Evolutionary conservation across 2,888 invertebrate genomes (phyloP), one percentile per base, ranked within the genome.

Genomic region (Caenorhabditis sinica): DNA sequence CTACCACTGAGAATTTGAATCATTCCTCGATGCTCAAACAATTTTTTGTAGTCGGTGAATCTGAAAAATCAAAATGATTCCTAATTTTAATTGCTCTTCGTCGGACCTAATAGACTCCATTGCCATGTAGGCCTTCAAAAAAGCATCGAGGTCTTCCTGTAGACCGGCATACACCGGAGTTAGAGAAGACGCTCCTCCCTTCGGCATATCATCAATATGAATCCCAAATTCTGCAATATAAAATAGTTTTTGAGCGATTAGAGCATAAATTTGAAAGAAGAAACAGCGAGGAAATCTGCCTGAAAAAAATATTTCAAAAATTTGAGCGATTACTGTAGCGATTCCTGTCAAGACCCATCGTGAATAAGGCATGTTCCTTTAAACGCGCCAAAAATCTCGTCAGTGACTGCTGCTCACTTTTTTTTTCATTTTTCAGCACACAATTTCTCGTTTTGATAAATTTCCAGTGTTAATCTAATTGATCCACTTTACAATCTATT

Each of bases 141-240:
- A 79, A 0, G 23, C 8, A 25, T 79, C 61, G 3, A 83, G 69
- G 69, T 83, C 83, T 25, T 83, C 73, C 15, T 51, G 73, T 20
- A 83, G 51, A 28, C 83, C 83, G 8, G 83, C 83, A 23, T 68
- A 56, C 17, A 83, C 83, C 11, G 83, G 83, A 0, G 69, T 61
- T 11, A 83, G 43, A 4, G 73, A 73, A 0, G 77, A 83, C 4
- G 73, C 77, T 6, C 83, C 83, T 28, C 83, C 83, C 49, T 83
- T 83, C 36, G 83, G 83, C 84, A 80, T 84, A 15, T 23, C 28
- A 17, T 56, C 1, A 23, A 11, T 51, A 51, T 20, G 23, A 20
- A 20, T 73, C 51, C n/a, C n/a, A 51, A 11, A 40, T 11, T 40
- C 40, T 40, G 40, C 8, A 40, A 40, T 13, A 40, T 40, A 11